Percentiles rank a stretch among this genome's conserved stretches.
Conservation (phyloP, 1,140 invertebrate genomes). For the Venturia canescens region DNA sequence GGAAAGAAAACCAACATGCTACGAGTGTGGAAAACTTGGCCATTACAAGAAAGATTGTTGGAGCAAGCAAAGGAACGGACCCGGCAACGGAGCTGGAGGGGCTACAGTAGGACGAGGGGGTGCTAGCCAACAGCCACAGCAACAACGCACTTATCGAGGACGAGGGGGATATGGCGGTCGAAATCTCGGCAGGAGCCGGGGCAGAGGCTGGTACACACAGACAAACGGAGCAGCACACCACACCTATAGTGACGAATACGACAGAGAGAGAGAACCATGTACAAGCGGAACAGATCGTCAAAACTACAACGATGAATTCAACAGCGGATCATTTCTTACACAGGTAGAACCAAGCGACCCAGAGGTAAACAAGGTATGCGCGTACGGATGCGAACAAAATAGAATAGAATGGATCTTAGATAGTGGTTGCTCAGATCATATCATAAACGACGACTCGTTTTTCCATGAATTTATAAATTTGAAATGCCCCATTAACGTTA, state of each 20-base stretch:
- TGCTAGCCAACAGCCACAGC: slow-evolving; percentile 22
- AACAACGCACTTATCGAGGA: slow-evolving; percentile 20
- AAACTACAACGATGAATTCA: slow-evolving; percentile 8
- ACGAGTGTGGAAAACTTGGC: slow-evolving; percentile 47
- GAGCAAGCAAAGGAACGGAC: background rate
- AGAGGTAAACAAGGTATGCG: background rate
- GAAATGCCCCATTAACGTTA: slow-evolving; percentile 53
- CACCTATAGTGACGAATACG: slow-evolving; percentile 20
- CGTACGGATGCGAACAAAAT: slow-evolving; percentile 37
- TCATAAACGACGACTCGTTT: slow-evolving; percentile 54
- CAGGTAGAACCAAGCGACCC: slow-evolving; percentile 34
- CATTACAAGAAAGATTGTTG: slow-evolving; percentile 47
- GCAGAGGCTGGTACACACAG: slow-evolving; percentile 31
- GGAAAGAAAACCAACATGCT: slow-evolving; percentile 43
- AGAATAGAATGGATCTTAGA: slow-evolving; percentile 57
- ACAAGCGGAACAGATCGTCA: slow-evolving; percentile 6
- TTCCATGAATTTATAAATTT: slow-evolving; percentile 46
- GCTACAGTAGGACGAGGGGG: slow-evolving; percentile 32
- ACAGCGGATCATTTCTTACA: slow-evolving; percentile 34
- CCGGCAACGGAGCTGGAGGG: background rate
- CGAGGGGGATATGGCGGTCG: slow-evolving; percentile 36
- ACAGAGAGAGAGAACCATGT: too few species aligned
- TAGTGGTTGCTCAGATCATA: slow-evolving; percentile 55
- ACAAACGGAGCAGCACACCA: slow-evolving; percentile 28
- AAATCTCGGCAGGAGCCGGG: slow-evolving; percentile 44